Conservation (phyloP, 2,113 vertebrate genomes). For the Stegostoma tigrinum region DNA sequence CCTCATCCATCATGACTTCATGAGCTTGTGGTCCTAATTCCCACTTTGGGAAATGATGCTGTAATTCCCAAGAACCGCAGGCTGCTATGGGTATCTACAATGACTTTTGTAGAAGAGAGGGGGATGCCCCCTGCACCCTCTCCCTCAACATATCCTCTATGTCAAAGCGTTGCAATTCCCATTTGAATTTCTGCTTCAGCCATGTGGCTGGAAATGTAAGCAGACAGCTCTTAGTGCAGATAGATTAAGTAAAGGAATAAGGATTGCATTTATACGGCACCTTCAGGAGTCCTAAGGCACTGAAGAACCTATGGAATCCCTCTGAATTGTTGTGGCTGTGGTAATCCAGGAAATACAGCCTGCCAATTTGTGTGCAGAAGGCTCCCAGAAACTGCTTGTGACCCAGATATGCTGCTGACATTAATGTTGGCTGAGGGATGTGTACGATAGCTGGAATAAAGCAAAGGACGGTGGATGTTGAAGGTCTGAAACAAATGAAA, state of each 20-base stretch:
- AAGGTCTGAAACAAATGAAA: no score
- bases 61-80: no score
- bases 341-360: background rate
- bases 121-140: background rate
- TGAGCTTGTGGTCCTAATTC: no score
- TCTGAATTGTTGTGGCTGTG: background rate
- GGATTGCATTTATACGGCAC: background rate
- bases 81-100: background rate
- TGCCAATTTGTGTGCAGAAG: background rate
- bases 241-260: background rate
- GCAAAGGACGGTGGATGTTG: background rate
- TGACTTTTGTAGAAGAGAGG: background rate
- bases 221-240: background rate
- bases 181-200: background rate
- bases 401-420: background rate
- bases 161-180: background rate
- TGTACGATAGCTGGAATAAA: background rate
- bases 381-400: background rate
- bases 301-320: background rate
- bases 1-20: no score
- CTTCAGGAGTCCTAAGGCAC: background rate
- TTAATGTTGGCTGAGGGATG: background rate
- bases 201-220: background rate
- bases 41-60: no score
- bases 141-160: background rate